Percentiles rank a stretch among this genome's conserved stretches.
phyloP scores from a whole-genome alignment of 2,113 vertebrate genomes.

The Myocastor coypus region DNA sequence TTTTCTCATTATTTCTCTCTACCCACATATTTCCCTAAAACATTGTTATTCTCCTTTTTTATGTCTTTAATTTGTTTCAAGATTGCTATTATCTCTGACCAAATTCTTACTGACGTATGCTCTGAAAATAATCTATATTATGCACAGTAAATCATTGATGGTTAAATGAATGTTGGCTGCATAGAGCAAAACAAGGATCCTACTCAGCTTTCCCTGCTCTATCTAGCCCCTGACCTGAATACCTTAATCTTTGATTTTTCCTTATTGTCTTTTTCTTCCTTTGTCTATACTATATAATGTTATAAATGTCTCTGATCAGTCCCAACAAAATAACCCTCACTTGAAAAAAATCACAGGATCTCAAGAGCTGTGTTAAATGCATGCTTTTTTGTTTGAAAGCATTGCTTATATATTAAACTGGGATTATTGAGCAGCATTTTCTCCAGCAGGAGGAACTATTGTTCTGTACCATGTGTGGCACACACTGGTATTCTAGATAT shows the following conservation, averaged over 20 bases:
- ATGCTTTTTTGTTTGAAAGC: background rate
- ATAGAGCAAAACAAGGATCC: background rate
- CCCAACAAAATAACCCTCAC: background rate
- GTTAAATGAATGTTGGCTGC: background rate
- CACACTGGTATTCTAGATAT: background rate
- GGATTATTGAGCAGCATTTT: background rate
- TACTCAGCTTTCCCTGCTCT: background rate
- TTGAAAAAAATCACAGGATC: background rate
- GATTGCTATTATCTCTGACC: background rate
- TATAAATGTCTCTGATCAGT: background rate
- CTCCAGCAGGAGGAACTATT: background rate
- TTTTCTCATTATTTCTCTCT: background rate
- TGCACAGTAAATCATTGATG: background rate
- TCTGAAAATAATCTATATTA: background rate
- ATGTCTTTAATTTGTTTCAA: slow-evolving; percentile 23
- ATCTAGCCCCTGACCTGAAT: background rate
- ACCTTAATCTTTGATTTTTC: background rate
- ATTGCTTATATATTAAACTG: background rate
- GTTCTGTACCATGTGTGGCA: background rate
- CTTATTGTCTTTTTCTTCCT: background rate
- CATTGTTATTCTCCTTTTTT: background rate
- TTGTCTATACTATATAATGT: background rate
- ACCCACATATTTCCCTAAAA: background rate
- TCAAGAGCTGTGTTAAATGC: background rate
- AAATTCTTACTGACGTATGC: background rate